Evolutionary conservation across 2,113 vertebrate genomes (phyloP), one percentile per base, ranked within the genome.

Genomic region (Phrynosoma blainvillii): DNA sequence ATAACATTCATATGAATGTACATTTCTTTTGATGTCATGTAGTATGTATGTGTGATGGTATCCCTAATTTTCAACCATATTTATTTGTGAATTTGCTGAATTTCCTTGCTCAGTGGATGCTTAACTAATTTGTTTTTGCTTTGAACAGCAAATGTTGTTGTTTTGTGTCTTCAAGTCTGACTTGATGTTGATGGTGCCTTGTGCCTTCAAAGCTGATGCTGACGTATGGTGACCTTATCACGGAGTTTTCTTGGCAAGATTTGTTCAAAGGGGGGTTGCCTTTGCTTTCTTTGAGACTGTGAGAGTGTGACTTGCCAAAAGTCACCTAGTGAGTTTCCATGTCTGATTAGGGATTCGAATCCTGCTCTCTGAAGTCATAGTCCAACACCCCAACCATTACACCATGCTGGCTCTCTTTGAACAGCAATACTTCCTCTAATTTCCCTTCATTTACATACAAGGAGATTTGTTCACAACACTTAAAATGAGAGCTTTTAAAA

Each of bases 81-180:
- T 86, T 91, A 75, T 47, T 90, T 82, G 40, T 27, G 66, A 90
- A 23, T 14, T 1, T 90, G 87, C 74, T 47, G 42, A 82, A 88
- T 56, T 79, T n/a, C 0, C 2, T 59, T 59, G 40, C 89, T 91
- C 76, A 88, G 25, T 74, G n/a, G 0, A 36, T n/a, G 18, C 81
- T 89, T 90, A 91, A 93, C 87, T 84, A 88, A 91, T 62, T n/a
- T 20, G 3, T 88, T 84, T 52, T 56, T 84, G 5, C 87, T 92
- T 91, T 88, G 82, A 91, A 30, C 74, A 87, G 84, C 70, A 89
- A 6, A 1, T 62, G 59, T 62, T 14, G 59, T 62, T 16, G 4
- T 62, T 62, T 62, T 16, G 47, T 47, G 18, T 3, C 13, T 62
- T 62, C 78, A 79, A 59, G 78, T 7, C 42, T 47, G 27, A 79